Base-by-base conservation (phyloP, 2,797 vertebrate genomes). In the Cuculus canorus region DNA sequence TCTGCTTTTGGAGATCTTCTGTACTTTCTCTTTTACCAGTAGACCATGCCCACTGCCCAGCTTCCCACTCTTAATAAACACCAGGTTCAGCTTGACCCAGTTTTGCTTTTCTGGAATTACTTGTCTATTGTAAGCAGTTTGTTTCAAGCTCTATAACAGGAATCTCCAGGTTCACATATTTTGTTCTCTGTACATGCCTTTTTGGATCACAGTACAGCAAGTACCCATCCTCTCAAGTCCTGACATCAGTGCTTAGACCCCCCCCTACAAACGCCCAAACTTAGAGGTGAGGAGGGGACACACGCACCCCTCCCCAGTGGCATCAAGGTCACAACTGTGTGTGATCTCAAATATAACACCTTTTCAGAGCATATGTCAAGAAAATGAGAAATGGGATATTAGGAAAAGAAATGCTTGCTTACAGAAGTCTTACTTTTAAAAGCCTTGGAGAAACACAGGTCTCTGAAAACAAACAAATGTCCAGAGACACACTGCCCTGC, bases 21-120 rank as follows among this genome's bases (percentile, higher is more conserved):
- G 43, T 65, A 69, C 25, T 79, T 85, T 19, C 72, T 75, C 30
- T 88, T 86, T 87, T 45, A 59, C 59, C 37, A 81, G 50, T 47
- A 91, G 45, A 54, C 4, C 1, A 2, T 2, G 32, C 47, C n/a
- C 72, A 35, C 41, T 57, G 39, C 16, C 53, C 19, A 85, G 33
- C 17, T 82, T 68, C 75, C 17, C 1, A 3, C 41, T 75, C 60
- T 66, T 53, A 86, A 81, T 19, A 78, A 90, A 66, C 8, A 7
- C 33, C 3, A 1, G 17, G 35, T 82, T 65, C 79, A 65, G 41
- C 24, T 48, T 59, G 76, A 85, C 87, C 33, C 69, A 86, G 17
- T 90, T 87, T 87, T 59, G 32, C 50, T 61, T 52, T 78, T 89
- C 82, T 86, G 63, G 57, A 86, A 80, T 86, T 69, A 93, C 27